Conservation (phyloP, 2,888 invertebrate species). For the Parasteatoda lunata region DNA sequence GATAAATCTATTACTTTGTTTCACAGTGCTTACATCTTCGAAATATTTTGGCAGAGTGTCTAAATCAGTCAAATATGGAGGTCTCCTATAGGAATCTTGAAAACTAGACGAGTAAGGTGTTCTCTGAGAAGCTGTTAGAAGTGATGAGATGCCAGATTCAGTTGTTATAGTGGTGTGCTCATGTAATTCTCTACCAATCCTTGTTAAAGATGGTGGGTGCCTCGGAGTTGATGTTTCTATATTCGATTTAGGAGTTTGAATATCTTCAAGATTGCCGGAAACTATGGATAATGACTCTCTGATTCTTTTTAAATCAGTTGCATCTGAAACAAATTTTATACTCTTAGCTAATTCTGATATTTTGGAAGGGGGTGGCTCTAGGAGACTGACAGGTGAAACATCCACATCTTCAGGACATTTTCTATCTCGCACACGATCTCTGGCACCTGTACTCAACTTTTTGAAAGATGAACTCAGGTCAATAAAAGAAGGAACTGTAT, state of each 20-base stretch:
- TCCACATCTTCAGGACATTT: slow-evolving; percentile 7
- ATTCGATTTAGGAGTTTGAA: background rate
- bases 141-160: background rate
- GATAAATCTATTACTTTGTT: background rate
- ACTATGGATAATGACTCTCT: background rate
- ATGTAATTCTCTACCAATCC: too few species aligned
- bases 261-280: background rate
- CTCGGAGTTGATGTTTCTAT: background rate
- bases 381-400: slow-evolving; percentile 31
- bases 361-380: slow-evolving; percentile 33
- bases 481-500: background rate
- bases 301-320: background rate
- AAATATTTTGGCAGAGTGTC: slow-evolving; percentile 26
- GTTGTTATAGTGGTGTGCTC: background rate
- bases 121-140: background rate
- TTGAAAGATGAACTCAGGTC: background rate
- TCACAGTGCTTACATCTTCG: slow-evolving; percentile 29
- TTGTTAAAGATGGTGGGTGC: too few species aligned
- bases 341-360: slow-evolving; percentile 33
- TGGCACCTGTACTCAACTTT: background rate
- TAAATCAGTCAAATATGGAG: background rate
- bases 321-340: slow-evolving; percentile 23
- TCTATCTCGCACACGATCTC: background rate
- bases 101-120: slow-evolving; percentile 23
- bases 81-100: background rate